Base-by-base conservation (phyloP, 2,888 invertebrate genomes). In the Escarpia spicata region DNA sequence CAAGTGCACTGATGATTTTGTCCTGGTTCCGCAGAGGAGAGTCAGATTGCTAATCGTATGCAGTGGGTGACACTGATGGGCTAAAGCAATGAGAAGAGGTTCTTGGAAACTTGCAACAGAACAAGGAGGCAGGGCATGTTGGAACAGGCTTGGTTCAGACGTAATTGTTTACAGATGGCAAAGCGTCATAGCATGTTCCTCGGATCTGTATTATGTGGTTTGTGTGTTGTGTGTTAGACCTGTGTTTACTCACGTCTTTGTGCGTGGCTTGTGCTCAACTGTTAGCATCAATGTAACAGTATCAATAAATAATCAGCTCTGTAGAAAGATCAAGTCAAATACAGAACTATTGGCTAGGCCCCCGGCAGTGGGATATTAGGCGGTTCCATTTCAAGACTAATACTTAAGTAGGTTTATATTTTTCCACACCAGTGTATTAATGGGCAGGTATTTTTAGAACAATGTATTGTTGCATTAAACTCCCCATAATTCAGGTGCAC, bases 41-140 rank as follows among this genome's bases (percentile, higher is more conserved):
- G 75, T 75, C 75, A 75, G 75, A 75, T 75, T 75, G 75, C 75
- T 75, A 75, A 75, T 75, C 19, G 75, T 75, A 75, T 75, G 75
- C 75, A 75, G 75, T 26, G 19, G 75, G 75, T 75, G 75, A 75
- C 75, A 75, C 0, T 75, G 75, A 75, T 75, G 75, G 75, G 19
- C 75, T 6, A 75, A 26, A 15, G 75, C 75, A 75, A 26, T 4
- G 75, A 75, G n/a, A 26, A 75, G 75, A 26, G 75, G 75, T 75
- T 75, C 75, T 75, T 75, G 75, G 75, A 75, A 75, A 75, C 26
- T 26, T 26, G 75, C 75, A 75, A 6, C 75, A 75, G 75, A 75
- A 75, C 19, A n/a, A 6, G 75, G 6, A 26, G 2, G 26, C 6
- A 6, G 26, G 6, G 19, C 3, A 2, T 15, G 52, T n/a, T 2